phyloP scores from a whole-genome alignment of 2,797 vertebrate species.

The Apogon talboti region DNA sequence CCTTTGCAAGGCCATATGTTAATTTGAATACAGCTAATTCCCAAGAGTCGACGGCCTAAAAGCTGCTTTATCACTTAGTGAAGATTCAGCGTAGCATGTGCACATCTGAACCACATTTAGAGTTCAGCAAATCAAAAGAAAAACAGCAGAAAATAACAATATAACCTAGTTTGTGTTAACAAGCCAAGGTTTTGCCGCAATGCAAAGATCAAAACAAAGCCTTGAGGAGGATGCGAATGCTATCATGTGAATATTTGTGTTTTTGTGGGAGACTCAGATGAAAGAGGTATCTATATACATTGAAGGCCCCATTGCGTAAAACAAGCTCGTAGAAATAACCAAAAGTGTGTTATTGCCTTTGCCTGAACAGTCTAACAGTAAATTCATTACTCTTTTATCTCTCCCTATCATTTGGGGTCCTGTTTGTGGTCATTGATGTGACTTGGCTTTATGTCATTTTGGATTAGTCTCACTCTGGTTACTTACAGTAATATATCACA shows the following conservation, averaged over 20 bases:
- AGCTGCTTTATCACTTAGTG: slow-evolving; percentile 58
- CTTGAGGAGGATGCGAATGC: slow-evolving; percentile 43
- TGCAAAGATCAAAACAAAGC: slow-evolving; percentile 67
- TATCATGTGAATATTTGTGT: slow-evolving; percentile 49
- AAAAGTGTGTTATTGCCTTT: slow-evolving; percentile 35
- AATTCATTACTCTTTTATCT: slow-evolving; percentile 29
- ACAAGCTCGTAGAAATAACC: slow-evolving; percentile 39
- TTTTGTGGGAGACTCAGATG: slow-evolving; percentile 45
- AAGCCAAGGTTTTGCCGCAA: slow-evolving; percentile 28
- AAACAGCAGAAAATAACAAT: slow-evolving; percentile 39
- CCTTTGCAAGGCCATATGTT: slow-evolving; percentile 78
- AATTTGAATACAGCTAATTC: slow-evolving; percentile 52
- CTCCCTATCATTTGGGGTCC: slow-evolving; percentile 15
- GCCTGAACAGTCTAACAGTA: slow-evolving; percentile 12
- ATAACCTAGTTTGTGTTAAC: slow-evolving; percentile 55
- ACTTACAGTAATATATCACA: slow-evolving; percentile 8
- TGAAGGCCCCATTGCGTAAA: slow-evolving; percentile 38
- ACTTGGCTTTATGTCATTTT: slow-evolving; percentile 2
- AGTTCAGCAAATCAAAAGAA: slow-evolving; percentile 37
- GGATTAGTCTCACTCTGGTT: background rate
- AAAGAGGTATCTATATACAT: slow-evolving; percentile 48
- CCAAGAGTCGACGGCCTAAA: slow-evolving; percentile 30
- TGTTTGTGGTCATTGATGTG: slow-evolving; percentile 10
- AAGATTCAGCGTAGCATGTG: slow-evolving; percentile 18
- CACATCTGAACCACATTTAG: slow-evolving; percentile 24